A percentile compares a stretch with the other conserved stretches of the same genome.
Conservation (phyloP, 2,113 vertebrate genomes). For the Tympanuchus pallidicinctus region DNA sequence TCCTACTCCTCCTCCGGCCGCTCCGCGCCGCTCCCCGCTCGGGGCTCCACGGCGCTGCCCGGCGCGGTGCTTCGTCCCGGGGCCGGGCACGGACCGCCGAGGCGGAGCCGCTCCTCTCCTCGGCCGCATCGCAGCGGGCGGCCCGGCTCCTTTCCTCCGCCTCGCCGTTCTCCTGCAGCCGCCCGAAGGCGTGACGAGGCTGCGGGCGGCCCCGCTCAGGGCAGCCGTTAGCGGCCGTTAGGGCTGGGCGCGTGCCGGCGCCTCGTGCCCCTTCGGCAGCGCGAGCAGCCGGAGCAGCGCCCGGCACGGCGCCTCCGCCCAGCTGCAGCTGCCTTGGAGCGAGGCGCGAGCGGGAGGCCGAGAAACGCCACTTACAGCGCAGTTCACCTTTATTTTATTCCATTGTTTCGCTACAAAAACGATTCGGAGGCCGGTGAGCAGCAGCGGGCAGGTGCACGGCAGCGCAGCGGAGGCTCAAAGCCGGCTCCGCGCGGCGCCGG, state of each 20-base stretch:
- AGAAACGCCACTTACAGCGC: not conserved
- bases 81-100: rapidly evolving
- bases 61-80: too few relatives aligned
- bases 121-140: rapidly evolving
- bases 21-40: too few relatives aligned
- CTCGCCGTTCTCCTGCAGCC: not conserved
- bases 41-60: not conserved
- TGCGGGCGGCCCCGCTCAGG: not conserved
- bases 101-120: not conserved
- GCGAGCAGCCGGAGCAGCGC: too few relatives aligned
- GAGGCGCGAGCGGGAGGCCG: not conserved
- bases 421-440: not conserved
- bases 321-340: not conserved
- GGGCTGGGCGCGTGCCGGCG: not conserved
- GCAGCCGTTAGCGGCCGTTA: rapidly evolving
- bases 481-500: too few relatives aligned
- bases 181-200: not conserved
- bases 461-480: too few relatives aligned
- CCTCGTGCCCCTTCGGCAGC: not conserved
- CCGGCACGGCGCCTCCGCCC: too few relatives aligned
- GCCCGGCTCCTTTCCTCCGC: not conserved
- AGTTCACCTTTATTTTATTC: conserved; percentile 31
- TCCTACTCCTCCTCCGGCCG: too few relatives aligned
- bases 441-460: not conserved
- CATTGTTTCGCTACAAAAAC: not conserved